Evolutionary conservation across 2,888 invertebrate species (phyloP), one percentile per base, ranked within the genome.

Genomic region (Lithodes maja): DNA sequence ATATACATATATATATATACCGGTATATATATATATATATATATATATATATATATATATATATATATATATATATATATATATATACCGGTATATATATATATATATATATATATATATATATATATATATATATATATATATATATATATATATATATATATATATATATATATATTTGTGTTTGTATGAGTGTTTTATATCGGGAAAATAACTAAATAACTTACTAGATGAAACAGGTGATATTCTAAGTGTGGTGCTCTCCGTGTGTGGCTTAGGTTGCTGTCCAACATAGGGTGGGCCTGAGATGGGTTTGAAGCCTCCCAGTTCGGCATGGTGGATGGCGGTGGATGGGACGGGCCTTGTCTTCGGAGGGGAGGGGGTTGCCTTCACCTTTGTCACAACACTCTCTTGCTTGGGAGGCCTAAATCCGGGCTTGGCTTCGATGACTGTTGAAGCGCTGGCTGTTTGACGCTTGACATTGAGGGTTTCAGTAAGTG

Each of bases 281-380:
- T 61, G 61, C 61, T 5, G 7, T 61, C 5, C 77, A 7, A 54
- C 74, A 15, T 9, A 9, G 55, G 54, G 3, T 1, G 74, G 80
- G 54, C 69, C 9, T 52, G 80, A 15, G 49, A 87, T 87, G 78
- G 87, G 87, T 15, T 87, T 82, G 69, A 87, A 87, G 2, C 87
- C 87, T 7, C 77, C 78, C 2, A 71, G 52, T 69, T 85, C 78
- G 53, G 52, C n/a, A 7, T 79, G 5, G 5, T 71, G 54, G 5
- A 33, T 33, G n/a, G 78, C 78, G 33, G 1, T 50, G 61, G 77
- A 55, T 5, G 9, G 54, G n/a, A 68, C 55, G n/a, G 3, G 50
- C 68, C 61, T 61, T 17, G 49, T 78, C 33, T 0, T 49, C 2
- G 54, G 54, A 3, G 85, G 85, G 5, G 15, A 15, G 5, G 78